Conservation (phyloP, 2,797 vertebrate species). For the Euphonia xanthogaster region DNA sequence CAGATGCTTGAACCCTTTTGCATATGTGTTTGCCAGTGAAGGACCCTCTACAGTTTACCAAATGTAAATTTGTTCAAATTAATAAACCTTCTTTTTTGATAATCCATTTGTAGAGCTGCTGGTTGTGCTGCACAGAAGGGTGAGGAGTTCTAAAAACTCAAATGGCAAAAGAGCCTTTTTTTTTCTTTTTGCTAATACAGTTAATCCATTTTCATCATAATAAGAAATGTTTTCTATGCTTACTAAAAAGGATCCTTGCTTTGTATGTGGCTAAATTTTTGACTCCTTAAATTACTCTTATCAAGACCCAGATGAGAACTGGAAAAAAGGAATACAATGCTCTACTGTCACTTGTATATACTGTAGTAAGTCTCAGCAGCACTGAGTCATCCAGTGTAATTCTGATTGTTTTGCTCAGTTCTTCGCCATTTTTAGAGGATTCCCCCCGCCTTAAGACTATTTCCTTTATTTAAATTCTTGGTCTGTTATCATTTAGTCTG, state of each 20-base stretch:
- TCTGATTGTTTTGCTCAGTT: neutral
- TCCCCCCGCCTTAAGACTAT: fast-evolving
- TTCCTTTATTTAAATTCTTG: neutral
- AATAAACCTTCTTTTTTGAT: neutral
- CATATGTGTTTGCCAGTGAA: neutral
- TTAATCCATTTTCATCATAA: neutral
- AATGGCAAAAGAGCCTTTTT: neutral
- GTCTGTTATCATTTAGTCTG: neutral
- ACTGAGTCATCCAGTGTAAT: neutral
- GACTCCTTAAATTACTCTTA: neutral
- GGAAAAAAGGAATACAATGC: neutral
- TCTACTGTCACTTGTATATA: neutral
- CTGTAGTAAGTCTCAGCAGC: neutral
- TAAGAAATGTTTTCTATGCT: neutral
- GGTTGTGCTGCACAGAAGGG: neutral
- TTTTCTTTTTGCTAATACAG: neutral
- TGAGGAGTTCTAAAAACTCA: neutral
- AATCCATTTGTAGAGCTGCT: neutral
- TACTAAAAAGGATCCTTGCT: neutral
- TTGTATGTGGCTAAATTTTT: neutral
- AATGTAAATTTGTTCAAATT: neutral
- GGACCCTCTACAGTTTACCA: neutral
- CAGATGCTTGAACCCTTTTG: neutral
- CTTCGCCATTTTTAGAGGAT: neutral
- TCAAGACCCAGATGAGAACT: neutral